A percentile compares a stretch with the other conserved stretches of the same genome.
phyloP scores from a whole-genome alignment of 2,113 vertebrate species.

The Salvator merianae region DNA sequence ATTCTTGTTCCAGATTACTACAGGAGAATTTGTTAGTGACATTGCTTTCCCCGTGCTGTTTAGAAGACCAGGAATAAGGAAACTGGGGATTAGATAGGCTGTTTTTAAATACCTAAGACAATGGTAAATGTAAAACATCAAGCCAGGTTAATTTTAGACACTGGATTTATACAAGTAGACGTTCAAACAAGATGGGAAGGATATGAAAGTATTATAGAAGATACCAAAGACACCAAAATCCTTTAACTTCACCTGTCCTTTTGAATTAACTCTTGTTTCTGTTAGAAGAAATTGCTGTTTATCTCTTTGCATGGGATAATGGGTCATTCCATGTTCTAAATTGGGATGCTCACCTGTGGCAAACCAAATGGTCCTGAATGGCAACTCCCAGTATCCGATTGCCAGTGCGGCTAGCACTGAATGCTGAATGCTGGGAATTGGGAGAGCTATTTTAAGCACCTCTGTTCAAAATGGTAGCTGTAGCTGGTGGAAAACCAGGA shows the following conservation, averaged over 20 bases:
- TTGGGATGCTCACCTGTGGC: too few relatives aligned
- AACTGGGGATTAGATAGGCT: neutral
- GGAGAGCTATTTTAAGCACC: too few relatives aligned
- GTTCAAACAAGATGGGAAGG: slow-evolving; percentile 3
- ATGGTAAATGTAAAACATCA: slow-evolving; percentile 10
- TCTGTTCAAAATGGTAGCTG: too few relatives aligned
- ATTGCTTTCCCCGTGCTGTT: slow-evolving; percentile 65
- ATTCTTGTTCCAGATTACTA: slow-evolving; percentile 45
- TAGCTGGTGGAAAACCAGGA: too few relatives aligned
- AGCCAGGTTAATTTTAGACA: neutral
- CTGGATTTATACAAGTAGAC: slow-evolving; percentile 18
- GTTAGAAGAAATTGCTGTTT: neutral
- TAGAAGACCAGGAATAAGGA: slow-evolving; percentile 41
- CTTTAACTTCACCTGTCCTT: neutral
- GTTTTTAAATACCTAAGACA: neutral
- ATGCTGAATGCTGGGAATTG: too few relatives aligned
- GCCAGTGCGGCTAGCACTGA: too few relatives aligned
- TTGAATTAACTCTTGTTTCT: neutral
- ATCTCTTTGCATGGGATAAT: neutral
- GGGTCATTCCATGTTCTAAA: too few relatives aligned
- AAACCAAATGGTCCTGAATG: too few relatives aligned
- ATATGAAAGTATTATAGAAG: slow-evolving; percentile 25
- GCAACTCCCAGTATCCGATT: too few relatives aligned
- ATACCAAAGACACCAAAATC: fast-evolving
- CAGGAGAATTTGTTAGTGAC: slow-evolving; percentile 53